Conservation (phyloP, 2,113 vertebrate genomes). For the Ibidorhyncha struthersii region DNA sequence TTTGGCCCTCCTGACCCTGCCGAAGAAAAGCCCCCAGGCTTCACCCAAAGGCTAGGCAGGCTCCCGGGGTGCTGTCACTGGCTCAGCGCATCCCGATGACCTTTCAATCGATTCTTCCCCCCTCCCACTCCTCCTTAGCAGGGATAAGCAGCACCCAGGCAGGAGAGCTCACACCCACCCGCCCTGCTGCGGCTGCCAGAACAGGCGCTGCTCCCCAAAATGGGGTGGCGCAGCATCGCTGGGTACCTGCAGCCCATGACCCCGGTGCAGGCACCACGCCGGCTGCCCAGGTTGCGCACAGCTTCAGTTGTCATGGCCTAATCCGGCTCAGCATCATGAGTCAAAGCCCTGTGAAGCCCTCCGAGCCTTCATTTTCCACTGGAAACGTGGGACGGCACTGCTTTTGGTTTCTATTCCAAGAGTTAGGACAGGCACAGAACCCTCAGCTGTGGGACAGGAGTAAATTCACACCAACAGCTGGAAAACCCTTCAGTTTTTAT, state of each 20-base stretch:
- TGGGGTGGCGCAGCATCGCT: accelerated
- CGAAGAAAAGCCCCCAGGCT: background rate
- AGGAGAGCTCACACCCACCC: accelerated
- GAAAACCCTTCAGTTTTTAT: background rate
- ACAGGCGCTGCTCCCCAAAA: background rate
- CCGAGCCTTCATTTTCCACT: background rate
- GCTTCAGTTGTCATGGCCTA: background rate
- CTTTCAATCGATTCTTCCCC: background rate
- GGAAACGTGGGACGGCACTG: background rate
- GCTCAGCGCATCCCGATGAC: accelerated
- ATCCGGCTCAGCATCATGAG: background rate
- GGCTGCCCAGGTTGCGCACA: too few species aligned
- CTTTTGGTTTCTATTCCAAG: background rate
- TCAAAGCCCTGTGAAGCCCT: background rate
- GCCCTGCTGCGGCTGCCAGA: accelerated
- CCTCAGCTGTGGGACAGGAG: background rate
- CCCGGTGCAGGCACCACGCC: background rate
- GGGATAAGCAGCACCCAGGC: background rate
- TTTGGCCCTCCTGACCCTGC: background rate
- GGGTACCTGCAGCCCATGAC: background rate
- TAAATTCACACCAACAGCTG: background rate
- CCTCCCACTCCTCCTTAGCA: background rate
- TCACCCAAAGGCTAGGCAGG: background rate
- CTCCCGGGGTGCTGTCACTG: background rate
- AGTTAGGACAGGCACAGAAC: background rate